Conservation (phyloP, 2,888 invertebrate species). For the Germaria angustata region DNA sequence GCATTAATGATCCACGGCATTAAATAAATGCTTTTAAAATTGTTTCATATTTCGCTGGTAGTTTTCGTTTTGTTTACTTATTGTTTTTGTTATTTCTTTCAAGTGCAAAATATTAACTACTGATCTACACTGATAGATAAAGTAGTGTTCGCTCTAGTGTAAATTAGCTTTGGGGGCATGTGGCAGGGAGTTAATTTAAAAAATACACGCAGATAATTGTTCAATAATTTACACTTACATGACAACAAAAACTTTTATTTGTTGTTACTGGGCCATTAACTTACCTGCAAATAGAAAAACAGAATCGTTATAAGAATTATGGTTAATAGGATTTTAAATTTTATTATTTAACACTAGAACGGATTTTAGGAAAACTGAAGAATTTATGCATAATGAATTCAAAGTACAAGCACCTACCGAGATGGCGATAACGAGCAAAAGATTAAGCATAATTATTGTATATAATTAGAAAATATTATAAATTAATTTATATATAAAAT, state of each 20-base stretch:
- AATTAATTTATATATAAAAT: too few relatives aligned
- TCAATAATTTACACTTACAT: slow-evolving; percentile 23
- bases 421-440: too few relatives aligned
- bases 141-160: not conserved
- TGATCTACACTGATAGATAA: not conserved
- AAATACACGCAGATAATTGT: not conserved
- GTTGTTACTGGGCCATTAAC: not conserved
- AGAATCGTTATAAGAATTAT: not conserved
- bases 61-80: not conserved
- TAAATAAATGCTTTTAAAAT: slow-evolving; percentile 4
- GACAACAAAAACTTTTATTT: not conserved
- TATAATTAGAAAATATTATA: too few relatives aligned
- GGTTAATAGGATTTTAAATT: slow-evolving; percentile 21
- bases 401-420: too few relatives aligned
- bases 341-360: not conserved
- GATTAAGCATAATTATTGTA: too few relatives aligned
- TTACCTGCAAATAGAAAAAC: slow-evolving; percentile 8
- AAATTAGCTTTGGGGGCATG: not conserved
- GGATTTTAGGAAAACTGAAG: too few relatives aligned
- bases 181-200: not conserved
- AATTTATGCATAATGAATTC: too few relatives aligned
- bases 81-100: not conserved
- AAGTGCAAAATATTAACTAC: not conserved
- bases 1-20: slow-evolving; percentile 20
- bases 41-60: not conserved